Percentiles rank a stretch among this genome's conserved stretches.
These are phyloP conservation scores for Synergus laeviventris DNA, from an alignment of 2,888 invertebrate genomes.

Conservation along the genomic window DNA sequence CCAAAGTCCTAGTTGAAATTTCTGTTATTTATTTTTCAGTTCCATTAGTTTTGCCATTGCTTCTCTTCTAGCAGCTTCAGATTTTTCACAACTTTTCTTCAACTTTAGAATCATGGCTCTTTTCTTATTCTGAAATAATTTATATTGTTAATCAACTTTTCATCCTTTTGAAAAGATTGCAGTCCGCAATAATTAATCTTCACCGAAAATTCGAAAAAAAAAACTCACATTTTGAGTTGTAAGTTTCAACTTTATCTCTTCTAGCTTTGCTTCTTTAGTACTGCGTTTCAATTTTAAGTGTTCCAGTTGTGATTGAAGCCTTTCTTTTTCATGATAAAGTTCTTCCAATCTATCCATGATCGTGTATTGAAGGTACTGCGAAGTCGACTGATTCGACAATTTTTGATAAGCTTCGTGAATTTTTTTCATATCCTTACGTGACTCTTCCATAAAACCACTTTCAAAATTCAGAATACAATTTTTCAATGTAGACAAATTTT, in stretches of 20 bases:
- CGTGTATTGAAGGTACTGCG: neutral
- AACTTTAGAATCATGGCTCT: slow-evolving; percentile 5
- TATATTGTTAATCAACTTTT: neutral
- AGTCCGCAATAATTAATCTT: neutral
- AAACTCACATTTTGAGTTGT: neutral
- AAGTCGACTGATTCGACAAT: neutral
- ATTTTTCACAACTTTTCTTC: slow-evolving; percentile 6
- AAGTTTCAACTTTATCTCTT: neutral
- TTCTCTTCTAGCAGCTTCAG: neutral
- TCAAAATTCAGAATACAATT: neutral
- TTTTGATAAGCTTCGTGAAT: slow-evolving; percentile 16
- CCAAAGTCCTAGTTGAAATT: neutral
- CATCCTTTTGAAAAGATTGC: neutral
- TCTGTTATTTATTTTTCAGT: neutral
- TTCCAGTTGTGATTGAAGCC: slow-evolving; percentile 12
- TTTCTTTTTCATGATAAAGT: slow-evolving; percentile 31
- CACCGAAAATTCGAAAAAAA: neutral
- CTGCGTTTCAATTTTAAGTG: slow-evolving; percentile 1
- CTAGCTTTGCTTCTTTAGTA: neutral
- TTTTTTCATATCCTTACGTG: neutral
- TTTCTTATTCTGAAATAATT: slow-evolving; percentile 14
- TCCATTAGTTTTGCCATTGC: neutral
- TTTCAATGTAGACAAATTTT: neutral
- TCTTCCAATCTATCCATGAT: slow-evolving; percentile 10
- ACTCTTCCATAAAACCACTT: neutral